phyloP scores from a whole-genome alignment of 2,113 vertebrate genomes.

The Thalassoma bifasciatum region DNA sequence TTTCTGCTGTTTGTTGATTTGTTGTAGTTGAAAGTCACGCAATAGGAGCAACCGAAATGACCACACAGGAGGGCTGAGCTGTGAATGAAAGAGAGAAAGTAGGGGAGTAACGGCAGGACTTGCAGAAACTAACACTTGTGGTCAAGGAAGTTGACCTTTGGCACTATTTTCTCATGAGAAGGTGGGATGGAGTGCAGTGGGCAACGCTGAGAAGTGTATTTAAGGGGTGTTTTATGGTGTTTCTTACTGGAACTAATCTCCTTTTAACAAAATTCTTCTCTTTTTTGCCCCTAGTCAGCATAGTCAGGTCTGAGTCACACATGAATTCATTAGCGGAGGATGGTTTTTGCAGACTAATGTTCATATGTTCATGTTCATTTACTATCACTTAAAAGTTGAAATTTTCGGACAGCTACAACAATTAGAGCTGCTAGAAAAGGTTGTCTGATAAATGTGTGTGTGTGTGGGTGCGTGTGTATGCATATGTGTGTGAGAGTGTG shows the following conservation, averaged over 20 bases:
- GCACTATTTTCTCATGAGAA: slow-evolving; percentile 54
- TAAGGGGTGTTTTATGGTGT: slow-evolving; percentile 6
- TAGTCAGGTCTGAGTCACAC: slow-evolving; percentile 19
- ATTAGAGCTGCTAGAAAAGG: slow-evolving; percentile 14
- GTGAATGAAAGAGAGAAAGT: slow-evolving; percentile 36
- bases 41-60: slow-evolving; percentile 51
- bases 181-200: slow-evolving; percentile 39
- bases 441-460: neutral
- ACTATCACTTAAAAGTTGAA: slow-evolving; percentile 5
- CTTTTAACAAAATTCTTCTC: neutral
- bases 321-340: slow-evolving; percentile 1
- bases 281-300: neutral
- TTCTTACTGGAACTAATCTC: slow-evolving; percentile 6
- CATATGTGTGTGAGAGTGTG: slow-evolving; percentile 18
- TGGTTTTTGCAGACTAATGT: neutral
- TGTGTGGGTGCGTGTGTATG: slow-evolving; percentile 4
- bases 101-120: neutral
- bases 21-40: slow-evolving; percentile 65
- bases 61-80: slow-evolving; percentile 72
- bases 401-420: slow-evolving; percentile 15
- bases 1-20: slow-evolving; percentile 75
- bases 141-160: slow-evolving; percentile 34
- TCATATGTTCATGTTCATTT: neutral
- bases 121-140: slow-evolving; percentile 32
- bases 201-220: slow-evolving; percentile 41